These are phyloP conservation scores for Harpalus rubripes DNA, from an alignment of 2,888 invertebrate genomes.

Conservation along the genomic window DNA sequence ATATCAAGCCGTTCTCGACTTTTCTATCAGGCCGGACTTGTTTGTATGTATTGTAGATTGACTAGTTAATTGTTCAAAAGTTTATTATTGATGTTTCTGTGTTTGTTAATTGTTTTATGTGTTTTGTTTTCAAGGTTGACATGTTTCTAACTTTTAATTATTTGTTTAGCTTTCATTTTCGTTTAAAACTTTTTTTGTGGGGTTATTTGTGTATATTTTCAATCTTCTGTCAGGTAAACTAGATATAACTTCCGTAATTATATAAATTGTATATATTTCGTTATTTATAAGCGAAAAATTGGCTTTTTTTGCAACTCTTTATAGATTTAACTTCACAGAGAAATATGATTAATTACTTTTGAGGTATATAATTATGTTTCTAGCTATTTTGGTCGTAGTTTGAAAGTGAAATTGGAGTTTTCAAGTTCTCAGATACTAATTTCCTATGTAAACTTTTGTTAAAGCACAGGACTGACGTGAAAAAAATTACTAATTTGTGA, in stretches of 20 bases:
- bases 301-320: neutral
- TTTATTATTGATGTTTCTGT: neutral
- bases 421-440: constrained; percentile 16
- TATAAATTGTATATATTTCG: constrained; percentile 15
- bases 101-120: constrained; percentile 23
- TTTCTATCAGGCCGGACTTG: neutral
- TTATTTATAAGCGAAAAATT: constrained; percentile 1
- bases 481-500: neutral
- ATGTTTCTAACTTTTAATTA: neutral
- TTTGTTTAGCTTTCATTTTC: constrained; percentile 5
- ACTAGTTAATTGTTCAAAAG: constrained; percentile 7
- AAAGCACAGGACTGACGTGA: neutral
- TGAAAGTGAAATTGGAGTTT: constrained; percentile 22
- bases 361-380: constrained; percentile 23
- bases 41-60: constrained; percentile 10
- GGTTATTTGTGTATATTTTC: constrained; percentile 13
- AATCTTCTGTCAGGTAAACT: constrained; percentile 28
- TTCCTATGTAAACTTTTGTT: constrained; percentile 39
- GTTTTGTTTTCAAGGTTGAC: neutral
- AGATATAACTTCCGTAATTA: constrained; percentile 45
- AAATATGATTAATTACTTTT: constrained; percentile 56
- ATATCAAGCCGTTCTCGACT: neutral
- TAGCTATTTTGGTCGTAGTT: constrained; percentile 51
- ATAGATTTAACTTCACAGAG: constrained; percentile 39
- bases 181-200: constrained; percentile 14